Evolutionary conservation across 2,113 vertebrate species (phyloP).

Genomic region (Pachycephala philippinensis): DNA sequence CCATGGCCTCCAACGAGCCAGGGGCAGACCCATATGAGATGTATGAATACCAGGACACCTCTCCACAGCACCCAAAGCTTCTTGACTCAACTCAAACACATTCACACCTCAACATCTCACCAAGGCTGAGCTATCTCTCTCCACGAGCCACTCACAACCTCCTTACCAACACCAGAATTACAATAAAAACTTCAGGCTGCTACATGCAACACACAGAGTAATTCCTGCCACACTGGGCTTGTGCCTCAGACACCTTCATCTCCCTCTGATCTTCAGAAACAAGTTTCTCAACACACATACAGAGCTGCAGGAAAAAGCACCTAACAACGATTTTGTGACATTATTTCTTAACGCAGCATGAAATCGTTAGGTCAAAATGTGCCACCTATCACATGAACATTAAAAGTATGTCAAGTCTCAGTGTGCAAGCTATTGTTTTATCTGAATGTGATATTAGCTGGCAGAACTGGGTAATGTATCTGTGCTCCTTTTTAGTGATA

Average conservation of each 20-base stretch:
- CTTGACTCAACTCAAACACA: neutral
- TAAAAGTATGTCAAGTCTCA: slow-evolving; percentile 66
- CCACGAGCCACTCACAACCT: neutral
- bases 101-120: neutral
- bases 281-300: neutral
- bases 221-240: neutral
- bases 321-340: slow-evolving; percentile 53
- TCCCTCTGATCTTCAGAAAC: slow-evolving; percentile 40
- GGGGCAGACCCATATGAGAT: neutral
- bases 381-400: slow-evolving; percentile 63
- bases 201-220: accelerated
- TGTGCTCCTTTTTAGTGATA: neutral
- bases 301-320: neutral
- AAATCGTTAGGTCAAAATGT: slow-evolving; percentile 66
- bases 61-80: neutral
- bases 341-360: slow-evolving; percentile 44
- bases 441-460: slow-evolving; percentile 52
- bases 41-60: neutral
- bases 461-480: slow-evolving; percentile 48
- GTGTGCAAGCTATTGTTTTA: slow-evolving; percentile 62
- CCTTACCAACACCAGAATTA: neutral
- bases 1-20: accelerated
- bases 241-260: neutral
- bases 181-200: neutral
- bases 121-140: neutral